Base-by-base conservation (phyloP, 2,113 vertebrate genomes). In the Chaetops frenatus region DNA sequence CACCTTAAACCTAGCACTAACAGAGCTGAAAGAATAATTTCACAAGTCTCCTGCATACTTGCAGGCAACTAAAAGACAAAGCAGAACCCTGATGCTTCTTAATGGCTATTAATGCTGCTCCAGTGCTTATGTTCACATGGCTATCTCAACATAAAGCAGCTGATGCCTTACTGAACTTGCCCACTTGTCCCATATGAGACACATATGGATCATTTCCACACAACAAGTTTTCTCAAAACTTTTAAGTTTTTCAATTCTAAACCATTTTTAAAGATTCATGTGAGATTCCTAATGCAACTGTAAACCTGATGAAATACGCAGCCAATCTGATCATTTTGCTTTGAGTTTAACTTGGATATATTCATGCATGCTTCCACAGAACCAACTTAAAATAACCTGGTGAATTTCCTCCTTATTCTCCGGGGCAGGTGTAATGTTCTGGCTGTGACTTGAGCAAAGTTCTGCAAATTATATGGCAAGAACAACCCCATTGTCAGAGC, bases 381-480 rank as follows among this genome's bases (percentile, higher is more conserved):
- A 91, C 67, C 69, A 94, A 45, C 91, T 94, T 87, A 81, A 92
- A 94, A 94, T 71, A 94, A 95, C 20, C 53, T 80, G 64, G 16
- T 81, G 65, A 86, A 91, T 87, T 89, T 96, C 70, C 65, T 90
- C 35, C 35, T 86, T 44, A 86, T 66, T 71, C 67, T 96, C 74
- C 0, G 0, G 53, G 65, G 77, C 86, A 94, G 42, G 64, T 54
- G 7, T 48, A 91, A 82, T 19, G 48, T 71, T 91, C 56, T 74
- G 51, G 38, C 54, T 93, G 79, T 73, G 80, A 83, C 76, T 88
- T 50, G 58, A 94, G 35, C 6, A 22, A 91, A 76, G 64, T 27
- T 42, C 72, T 38, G 19, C 1, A 12, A 79, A 81, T 71, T 87
- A 69, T 7, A 84, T 2, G 2, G 48, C 81, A 89, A 92, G 65